Evolutionary conservation across 2,888 invertebrate species (phyloP), one percentile per base, ranked within the genome.

Genomic region (Lithodes maja): DNA sequence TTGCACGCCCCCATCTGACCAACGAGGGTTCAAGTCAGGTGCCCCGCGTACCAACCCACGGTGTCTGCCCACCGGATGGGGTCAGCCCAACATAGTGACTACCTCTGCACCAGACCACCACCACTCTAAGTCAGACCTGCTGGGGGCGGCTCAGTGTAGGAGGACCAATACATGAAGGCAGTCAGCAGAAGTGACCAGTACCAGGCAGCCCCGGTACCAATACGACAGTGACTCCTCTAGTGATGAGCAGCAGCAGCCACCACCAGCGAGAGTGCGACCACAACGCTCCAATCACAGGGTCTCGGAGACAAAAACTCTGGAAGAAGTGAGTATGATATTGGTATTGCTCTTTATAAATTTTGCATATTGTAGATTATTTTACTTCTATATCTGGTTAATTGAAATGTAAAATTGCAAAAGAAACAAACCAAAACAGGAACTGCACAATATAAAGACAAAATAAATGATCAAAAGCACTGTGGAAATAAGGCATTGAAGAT

Each of bases 11-110:
- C 90, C 91, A 17, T 55, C 85, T 54, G 90, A 89, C 9, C 89
- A 90, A 52, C 81, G 89, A 74, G 83, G 54, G n/a, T 89, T 88
- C 79, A 91, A 90, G 78, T 91, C 91, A 3, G 85, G 84, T 69
- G 91, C 91, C 33, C 91, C 91, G 1, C 86, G 91, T 79, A 91
- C 91, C 15, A 91, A 91, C 68, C 91, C 91, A 15, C 68, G 91
- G 3, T 90, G 89, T 79, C 53, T 89, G 54, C 90, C 88, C 55
- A 87, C 87, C 74, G 87, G 87, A 3, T 87, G 90, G 87, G 82
- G 90, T n/a, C 89, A 89, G 49, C 68, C 85, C 3, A 49, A 80
- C n/a, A 50, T 79, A 15, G 79, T 71, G 54, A 75, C 85, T 55
- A 50, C 54, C 54, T 53, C 68, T 17, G 61, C 86, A 3, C 83